Conservation (phyloP, 2,113 vertebrate genomes). For the Pelecanoides urinatrix region DNA sequence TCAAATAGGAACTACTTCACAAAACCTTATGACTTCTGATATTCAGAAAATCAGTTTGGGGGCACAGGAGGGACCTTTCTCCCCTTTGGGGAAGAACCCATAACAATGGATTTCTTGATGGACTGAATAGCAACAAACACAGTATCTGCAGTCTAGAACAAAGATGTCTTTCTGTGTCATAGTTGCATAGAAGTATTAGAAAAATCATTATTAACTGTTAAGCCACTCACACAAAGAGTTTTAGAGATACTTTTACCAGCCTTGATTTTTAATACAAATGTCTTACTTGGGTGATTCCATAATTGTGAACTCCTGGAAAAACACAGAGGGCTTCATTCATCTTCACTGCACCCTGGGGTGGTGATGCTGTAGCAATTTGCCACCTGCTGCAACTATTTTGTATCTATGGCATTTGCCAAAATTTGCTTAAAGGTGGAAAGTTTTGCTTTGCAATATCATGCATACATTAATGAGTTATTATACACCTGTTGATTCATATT, state of each 20-base stretch:
- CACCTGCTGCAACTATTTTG: slow-evolving; percentile 49
- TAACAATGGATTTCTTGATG: not conserved
- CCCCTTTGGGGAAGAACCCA: not conserved
- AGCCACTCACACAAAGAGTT: not conserved
- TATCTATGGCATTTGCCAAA: slow-evolving; percentile 27
- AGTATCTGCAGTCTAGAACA: not conserved
- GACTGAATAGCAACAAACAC: not conserved
- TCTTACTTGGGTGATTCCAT: slow-evolving; percentile 16
- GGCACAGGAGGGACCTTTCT: not conserved
- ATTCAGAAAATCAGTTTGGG: not conserved
- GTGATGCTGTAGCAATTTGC: slow-evolving; percentile 37
- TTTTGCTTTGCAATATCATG: slow-evolving; percentile 16
- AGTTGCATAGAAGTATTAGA: not conserved
- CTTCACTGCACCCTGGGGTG: slow-evolving; percentile 29
- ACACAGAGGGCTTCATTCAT: not conserved
- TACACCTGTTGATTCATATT: not conserved
- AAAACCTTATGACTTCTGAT: not conserved
- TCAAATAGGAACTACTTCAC: not conserved
- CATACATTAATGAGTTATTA: not conserved
- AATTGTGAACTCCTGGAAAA: slow-evolving; percentile 25
- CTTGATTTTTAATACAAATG: not conserved
- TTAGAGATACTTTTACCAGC: not conserved
- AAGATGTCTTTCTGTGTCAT: not conserved
- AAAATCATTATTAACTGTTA: not conserved
- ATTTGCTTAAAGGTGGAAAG: slow-evolving; percentile 45